A percentile compares a stretch with the other conserved stretches of the same genome.
These are phyloP conservation scores for Chromobotia macracanthus DNA, from an alignment of 2,797 vertebrate species.

Conservation along the genomic window DNA sequence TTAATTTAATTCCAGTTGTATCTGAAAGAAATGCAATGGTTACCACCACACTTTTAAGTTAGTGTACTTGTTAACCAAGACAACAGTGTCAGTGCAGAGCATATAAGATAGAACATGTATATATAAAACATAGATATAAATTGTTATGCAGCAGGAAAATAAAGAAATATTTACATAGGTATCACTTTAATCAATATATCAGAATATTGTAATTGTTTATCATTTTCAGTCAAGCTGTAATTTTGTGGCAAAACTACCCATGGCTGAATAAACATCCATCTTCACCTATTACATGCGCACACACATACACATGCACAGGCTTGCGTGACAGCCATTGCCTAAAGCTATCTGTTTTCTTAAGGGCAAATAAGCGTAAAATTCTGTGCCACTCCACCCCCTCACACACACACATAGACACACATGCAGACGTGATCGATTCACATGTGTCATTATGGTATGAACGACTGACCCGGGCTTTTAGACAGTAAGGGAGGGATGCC, in stretches of 20 bases:
- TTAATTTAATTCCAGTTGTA: too few relatives aligned
- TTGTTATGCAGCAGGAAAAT: background rate
- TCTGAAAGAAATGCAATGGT: too few relatives aligned
- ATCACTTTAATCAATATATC: background rate
- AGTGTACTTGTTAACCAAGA: too few relatives aligned
- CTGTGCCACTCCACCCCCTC: slow-evolving; percentile 22
- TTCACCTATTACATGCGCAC: slow-evolving; percentile 11
- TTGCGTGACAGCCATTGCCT: slow-evolving; percentile 57
- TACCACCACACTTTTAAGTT: too few relatives aligned
- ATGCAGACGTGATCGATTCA: slow-evolving; percentile 47
- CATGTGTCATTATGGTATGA: slow-evolving; percentile 50
- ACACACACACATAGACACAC: slow-evolving; percentile 39
- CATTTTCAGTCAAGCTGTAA: background rate
- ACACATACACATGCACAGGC: slow-evolving; percentile 39
- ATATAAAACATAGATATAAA: background rate
- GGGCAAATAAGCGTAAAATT: slow-evolving; percentile 52
- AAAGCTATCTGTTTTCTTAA: slow-evolving; percentile 58
- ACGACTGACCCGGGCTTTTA: slow-evolving; percentile 55
- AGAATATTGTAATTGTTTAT: background rate
- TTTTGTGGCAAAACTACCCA: background rate
- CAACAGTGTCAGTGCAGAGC: background rate
- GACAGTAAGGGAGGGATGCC: slow-evolving; percentile 38
- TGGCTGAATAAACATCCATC: background rate
- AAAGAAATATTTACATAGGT: background rate
- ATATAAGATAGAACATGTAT: background rate